phyloP scores from a whole-genome alignment of 1,140 invertebrate genomes.

The Matsumurasca onukii region DNA sequence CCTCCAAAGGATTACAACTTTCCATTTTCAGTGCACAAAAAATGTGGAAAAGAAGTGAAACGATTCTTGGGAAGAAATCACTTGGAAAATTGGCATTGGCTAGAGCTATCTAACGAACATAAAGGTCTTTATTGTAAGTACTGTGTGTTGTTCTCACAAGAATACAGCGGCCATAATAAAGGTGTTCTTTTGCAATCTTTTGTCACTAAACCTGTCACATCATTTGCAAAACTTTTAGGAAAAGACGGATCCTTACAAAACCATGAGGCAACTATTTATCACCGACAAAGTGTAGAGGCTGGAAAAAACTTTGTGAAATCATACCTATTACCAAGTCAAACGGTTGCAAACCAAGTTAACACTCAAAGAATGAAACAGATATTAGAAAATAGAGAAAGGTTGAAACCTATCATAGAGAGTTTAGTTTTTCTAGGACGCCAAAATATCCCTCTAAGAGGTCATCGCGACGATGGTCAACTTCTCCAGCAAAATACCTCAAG shows the following conservation, averaged over 20 bases:
- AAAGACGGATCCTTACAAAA: slow-evolving; percentile 34
- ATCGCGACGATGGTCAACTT: slow-evolving; percentile 39
- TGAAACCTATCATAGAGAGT: slow-evolving; percentile 39
- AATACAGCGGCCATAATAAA: slow-evolving; percentile 35
- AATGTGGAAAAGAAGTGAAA: slow-evolving; percentile 15
- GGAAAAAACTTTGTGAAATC: slow-evolving; percentile 38
- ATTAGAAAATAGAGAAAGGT: slow-evolving; percentile 39
- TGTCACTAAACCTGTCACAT: too few species aligned
- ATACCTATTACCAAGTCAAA: slow-evolving; percentile 30
- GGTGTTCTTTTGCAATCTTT: slow-evolving; percentile 33
- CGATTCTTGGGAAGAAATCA: slow-evolving; percentile 26
- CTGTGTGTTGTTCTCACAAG: slow-evolving; percentile 37
- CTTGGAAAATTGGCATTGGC: slow-evolving; percentile 37
- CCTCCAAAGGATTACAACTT: slow-evolving; percentile 29
- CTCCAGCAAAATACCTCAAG: slow-evolving; percentile 27
- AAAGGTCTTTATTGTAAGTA: too few species aligned
- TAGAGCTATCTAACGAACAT: too few species aligned
- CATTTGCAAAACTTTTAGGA: slow-evolving; percentile 39
- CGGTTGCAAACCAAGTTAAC: slow-evolving; percentile 32
- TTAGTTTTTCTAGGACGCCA: slow-evolving; percentile 41
- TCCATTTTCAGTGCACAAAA: slow-evolving; percentile 5
- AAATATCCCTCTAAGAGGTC: slow-evolving; percentile 42
- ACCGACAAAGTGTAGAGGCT: slow-evolving; percentile 36
- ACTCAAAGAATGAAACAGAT: slow-evolving; percentile 31
- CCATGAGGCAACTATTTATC: slow-evolving; percentile 38